Evolutionary conservation across 2,113 vertebrate species (phyloP).

Genomic region (Argyrosomus japonicus): DNA sequence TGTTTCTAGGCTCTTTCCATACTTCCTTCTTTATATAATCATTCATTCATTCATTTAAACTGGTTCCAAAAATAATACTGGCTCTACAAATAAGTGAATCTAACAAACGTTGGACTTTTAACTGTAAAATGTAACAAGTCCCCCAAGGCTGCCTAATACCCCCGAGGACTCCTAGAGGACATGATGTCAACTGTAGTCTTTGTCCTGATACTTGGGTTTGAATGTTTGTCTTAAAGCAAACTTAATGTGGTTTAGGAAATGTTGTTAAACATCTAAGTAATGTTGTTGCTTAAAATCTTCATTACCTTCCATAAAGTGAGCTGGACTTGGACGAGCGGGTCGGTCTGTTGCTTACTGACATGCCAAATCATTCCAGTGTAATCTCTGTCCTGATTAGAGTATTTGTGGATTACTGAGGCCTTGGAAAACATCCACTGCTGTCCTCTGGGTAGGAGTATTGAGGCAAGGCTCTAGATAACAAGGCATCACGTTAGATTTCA

Average conservation of each 20-base stretch:
- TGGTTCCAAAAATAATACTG: too few relatives aligned
- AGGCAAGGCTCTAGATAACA: conserved; percentile 53
- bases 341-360: conserved; percentile 39
- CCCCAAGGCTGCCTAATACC: too few relatives aligned
- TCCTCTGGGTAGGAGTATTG: conserved; percentile 42
- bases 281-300: neutral
- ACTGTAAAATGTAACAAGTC: too few relatives aligned
- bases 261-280: neutral
- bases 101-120: too few relatives aligned
- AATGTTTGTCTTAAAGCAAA: neutral
- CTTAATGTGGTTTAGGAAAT: neutral
- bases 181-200: too few relatives aligned
- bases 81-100: too few relatives aligned
- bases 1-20: neutral
- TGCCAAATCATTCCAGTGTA: conserved; percentile 59
- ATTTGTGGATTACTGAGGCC: conserved; percentile 64
- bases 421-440: conserved; percentile 55
- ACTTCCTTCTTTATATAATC: too few relatives aligned
- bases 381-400: conserved; percentile 70
- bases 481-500: conserved; percentile 57
- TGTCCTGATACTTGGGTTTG: neutral
- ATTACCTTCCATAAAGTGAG: neutral
- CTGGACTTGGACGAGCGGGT: conserved; percentile 11
- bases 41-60: neutral
- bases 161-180: too few relatives aligned